Evolutionary conservation across 2,113 vertebrate genomes (phyloP).

Genomic region (Limanda limanda): DNA sequence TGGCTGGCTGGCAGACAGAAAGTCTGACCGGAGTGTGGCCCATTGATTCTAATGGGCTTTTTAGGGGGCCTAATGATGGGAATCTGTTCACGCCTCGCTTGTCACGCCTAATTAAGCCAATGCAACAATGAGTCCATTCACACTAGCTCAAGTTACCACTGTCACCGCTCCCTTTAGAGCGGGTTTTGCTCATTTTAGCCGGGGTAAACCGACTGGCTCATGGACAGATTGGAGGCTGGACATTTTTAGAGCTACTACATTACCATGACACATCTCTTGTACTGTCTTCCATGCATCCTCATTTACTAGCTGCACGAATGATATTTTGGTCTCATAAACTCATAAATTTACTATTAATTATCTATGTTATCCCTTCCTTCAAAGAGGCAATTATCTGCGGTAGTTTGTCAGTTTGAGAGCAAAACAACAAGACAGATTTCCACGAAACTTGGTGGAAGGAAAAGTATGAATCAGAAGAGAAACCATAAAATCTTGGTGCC

Average conservation of each 20-base stretch:
- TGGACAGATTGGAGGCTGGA: slow-evolving; percentile 31
- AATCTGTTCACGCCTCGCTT: slow-evolving; percentile 95
- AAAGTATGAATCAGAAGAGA: too few relatives aligned
- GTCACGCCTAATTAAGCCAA: slow-evolving; percentile 86
- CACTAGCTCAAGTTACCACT: slow-evolving; percentile 84
- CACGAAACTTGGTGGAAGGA: too few relatives aligned
- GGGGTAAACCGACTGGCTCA: slow-evolving; percentile 38
- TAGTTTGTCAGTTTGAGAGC: too few relatives aligned
- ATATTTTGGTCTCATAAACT: not conserved
- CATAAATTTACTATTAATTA: not conserved
- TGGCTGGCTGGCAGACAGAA: slow-evolving; percentile 82
- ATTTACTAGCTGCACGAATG: not conserved
- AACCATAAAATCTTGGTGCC: too few relatives aligned
- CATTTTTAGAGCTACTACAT: slow-evolving; percentile 17
- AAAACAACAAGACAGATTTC: too few relatives aligned
- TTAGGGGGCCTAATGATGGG: slow-evolving; percentile 88
- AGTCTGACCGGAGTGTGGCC: slow-evolving; percentile 91
- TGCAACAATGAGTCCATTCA: slow-evolving; percentile 88
- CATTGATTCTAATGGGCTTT: slow-evolving; percentile 96
- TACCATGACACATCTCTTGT: not conserved
- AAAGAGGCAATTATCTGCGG: too few relatives aligned
- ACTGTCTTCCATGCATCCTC: not conserved
- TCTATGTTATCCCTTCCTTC: not conserved
- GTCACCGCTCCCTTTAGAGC: slow-evolving; percentile 53
- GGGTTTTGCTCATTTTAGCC: slow-evolving; percentile 60